Percentiles rank a stretch among this genome's conserved stretches.
These are phyloP conservation scores for Rhyzopertha dominica DNA, from an alignment of 1,140 invertebrate species.

Conservation along the genomic window DNA sequence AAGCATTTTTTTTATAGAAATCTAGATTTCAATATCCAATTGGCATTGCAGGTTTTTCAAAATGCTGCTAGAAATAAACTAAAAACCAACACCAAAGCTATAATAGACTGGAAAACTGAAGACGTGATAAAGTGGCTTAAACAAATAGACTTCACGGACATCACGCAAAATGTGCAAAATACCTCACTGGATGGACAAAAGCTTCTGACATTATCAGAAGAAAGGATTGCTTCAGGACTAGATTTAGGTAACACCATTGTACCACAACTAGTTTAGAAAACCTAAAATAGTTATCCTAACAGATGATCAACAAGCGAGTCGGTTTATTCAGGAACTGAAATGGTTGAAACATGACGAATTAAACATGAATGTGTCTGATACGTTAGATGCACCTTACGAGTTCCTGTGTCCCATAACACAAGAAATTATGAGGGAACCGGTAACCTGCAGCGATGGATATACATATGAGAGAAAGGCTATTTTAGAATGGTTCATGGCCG, in stretches of 20 bases:
- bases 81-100: conserved; percentile 31
- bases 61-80: conserved; percentile 39
- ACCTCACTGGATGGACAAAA: conserved; percentile 56
- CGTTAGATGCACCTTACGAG: conserved; percentile 55
- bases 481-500: conserved; percentile 66
- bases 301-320: conserved; percentile 32
- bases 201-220: conserved; percentile 52
- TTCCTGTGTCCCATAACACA: conserved; percentile 79
- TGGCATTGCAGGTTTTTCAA: conserved; percentile 37
- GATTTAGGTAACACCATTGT: conserved; percentile 48
- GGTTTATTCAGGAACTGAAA: conserved; percentile 45
- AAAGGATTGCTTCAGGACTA: conserved; percentile 50
- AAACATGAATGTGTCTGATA: conserved; percentile 23
- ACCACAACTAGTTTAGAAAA: no score
- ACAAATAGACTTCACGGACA: conserved; percentile 52
- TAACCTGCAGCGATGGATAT: conserved; percentile 72
- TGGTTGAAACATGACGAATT: conserved; percentile 50
- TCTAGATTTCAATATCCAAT: not conserved
- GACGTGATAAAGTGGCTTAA: conserved; percentile 61
- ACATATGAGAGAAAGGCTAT: conserved; percentile 73
- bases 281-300: no score
- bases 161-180: conserved; percentile 48
- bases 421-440: conserved; percentile 73
- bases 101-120: conserved; percentile 53
- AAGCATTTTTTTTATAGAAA: not conserved